A percentile compares a stretch with the other conserved stretches of the same genome.
These are phyloP conservation scores for Rhynchotus rufescens DNA, from an alignment of 2,797 vertebrate species.

Conservation along the genomic window DNA sequence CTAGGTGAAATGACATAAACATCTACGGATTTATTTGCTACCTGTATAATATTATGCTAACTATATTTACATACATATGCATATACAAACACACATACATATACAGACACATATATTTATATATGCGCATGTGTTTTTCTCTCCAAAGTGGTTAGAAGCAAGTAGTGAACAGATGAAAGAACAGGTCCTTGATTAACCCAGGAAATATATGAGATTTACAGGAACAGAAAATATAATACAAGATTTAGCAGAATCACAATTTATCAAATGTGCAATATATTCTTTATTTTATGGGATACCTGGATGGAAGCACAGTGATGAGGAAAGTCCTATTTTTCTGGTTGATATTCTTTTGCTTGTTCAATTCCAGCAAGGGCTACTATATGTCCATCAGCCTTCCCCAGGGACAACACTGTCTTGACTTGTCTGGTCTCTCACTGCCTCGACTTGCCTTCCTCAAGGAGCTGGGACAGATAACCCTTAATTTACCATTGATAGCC, in stretches of 20 bases:
- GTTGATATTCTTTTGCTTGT: background rate
- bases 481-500: background rate
- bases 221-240: background rate
- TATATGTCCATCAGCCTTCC: background rate
- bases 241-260: background rate
- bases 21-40: background rate
- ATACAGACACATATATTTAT: background rate
- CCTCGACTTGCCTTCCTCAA: background rate
- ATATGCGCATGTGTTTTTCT: background rate
- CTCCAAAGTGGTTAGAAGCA: background rate
- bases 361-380: background rate
- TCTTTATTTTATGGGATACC: background rate
- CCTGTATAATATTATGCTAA: background rate
- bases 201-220: background rate
- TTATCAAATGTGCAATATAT: background rate
- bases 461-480: background rate
- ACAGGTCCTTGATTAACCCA: background rate
- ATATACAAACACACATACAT: accelerated
- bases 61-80: background rate
- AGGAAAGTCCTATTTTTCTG: background rate
- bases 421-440: accelerated
- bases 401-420: background rate
- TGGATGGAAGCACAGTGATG: background rate
- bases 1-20: background rate
- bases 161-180: background rate